Evolutionary conservation across 2,888 invertebrate genomes (phyloP), one percentile per base, ranked within the genome.

Genomic region (Zaprionus obscuricornis): DNA sequence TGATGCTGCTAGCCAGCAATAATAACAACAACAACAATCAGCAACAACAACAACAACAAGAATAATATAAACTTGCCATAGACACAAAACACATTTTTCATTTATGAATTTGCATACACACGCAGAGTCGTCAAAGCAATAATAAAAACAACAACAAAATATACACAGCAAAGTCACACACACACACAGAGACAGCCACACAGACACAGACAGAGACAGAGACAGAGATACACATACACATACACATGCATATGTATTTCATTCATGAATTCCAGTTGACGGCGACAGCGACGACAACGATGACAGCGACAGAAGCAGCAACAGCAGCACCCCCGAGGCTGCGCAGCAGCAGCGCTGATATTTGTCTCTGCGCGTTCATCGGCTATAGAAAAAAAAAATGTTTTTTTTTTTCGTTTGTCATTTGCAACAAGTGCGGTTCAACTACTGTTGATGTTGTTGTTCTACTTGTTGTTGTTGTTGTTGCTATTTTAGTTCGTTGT

Each of bases 101-200:
- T 85, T 74, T 78, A 83, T 83, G 72, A 85, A 85, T 78, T 78
- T 78, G 85, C 85, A 78, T 85, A 78, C 85, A 85, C 79, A 83
- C 75, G 83, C 67, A 71, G 50, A 22, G 50, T 43, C 46, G 43
- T 40, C 45, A 22, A 42, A 54, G 24, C 45, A 40, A 26, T 36
- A 57, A 24, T 22, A 63, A 37, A 27, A 60, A 29, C 65, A 46
- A 46, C 52, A 31, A 58, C 52, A 31, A 36, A 37, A 42, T 22
- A 29, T 31, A 50, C 20, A 68, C 42, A 24, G n/a, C 31, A 45
- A 10, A 33, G 33, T 49, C 26, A 39, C 33, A 26, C 24, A 42
- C 8, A 33, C 16, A 56, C 29, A 56, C 31, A 45, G 11, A n/a
- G n/a, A 46, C 52, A 31, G 63, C 52, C 34, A 36, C 34, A 42